phyloP scores from a whole-genome alignment of 2,797 vertebrate genomes.

The Spea hammondii region DNA sequence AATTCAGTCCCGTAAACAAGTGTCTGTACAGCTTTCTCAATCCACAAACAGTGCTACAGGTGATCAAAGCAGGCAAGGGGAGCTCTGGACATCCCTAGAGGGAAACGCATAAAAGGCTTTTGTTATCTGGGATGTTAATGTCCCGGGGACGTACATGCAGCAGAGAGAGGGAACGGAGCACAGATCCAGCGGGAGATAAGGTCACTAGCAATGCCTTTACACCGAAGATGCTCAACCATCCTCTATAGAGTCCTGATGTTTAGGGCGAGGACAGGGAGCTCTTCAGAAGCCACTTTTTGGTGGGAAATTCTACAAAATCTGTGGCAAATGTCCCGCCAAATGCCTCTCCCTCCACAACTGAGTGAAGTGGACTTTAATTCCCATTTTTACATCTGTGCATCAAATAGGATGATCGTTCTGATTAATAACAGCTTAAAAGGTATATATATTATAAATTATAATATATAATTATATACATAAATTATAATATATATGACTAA shows the following conservation, averaged over 20 bases:
- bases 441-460: too few species aligned
- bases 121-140: conserved; percentile 3
- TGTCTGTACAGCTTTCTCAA: not conserved
- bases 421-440: too few species aligned
- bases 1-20: too few species aligned
- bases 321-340: not conserved
- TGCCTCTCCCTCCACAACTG: not conserved
- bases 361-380: not conserved
- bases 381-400: not conserved
- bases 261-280: not conserved
- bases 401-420: too few species aligned
- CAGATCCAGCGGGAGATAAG: conserved; percentile 46
- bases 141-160: not conserved
- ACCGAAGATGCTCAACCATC: not conserved
- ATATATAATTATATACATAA: too few species aligned
- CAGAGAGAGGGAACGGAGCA: conserved; percentile 25
- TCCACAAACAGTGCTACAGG: not conserved
- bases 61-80: not conserved
- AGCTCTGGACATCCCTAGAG: not conserved
- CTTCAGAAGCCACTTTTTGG: conserved; percentile 8
- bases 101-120: conserved; percentile 6
- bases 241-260: not conserved
- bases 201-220: not conserved
- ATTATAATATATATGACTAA: too few species aligned
- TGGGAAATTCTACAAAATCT: conserved; percentile 20